Percentiles rank a stretch among this genome's conserved stretches.
Evolutionary conservation across 2,113 vertebrate genomes (phyloP).

Genomic region (Synchiropus splendidus): DNA sequence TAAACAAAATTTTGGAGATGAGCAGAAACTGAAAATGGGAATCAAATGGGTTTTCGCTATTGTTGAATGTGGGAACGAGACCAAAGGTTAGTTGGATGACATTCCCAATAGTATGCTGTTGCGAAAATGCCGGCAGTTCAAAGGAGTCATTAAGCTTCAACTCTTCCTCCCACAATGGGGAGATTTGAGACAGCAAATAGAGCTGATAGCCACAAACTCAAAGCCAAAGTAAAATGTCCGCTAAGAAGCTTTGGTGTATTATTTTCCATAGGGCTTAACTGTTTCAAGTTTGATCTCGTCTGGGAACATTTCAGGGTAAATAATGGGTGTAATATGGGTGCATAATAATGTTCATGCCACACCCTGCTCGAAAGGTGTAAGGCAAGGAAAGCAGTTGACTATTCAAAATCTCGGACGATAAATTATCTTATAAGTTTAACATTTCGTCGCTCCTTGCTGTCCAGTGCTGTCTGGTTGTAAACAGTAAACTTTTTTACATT

Average conservation of each 20-base stretch:
- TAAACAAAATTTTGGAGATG: constrained; percentile 8
- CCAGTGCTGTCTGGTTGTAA: too few relatives aligned
- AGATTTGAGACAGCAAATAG: constrained; percentile 64
- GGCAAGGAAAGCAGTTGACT: too few relatives aligned
- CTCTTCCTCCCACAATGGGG: constrained; percentile 37
- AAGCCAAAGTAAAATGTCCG: constrained; percentile 58
- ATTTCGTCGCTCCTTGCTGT: too few relatives aligned
- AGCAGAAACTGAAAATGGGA: constrained; percentile 20
- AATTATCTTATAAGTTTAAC: too few relatives aligned
- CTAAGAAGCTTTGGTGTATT: constrained; percentile 55
- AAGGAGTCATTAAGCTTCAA: constrained; percentile 56
- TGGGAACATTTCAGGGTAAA: constrained; percentile 39
- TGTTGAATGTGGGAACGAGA: constrained; percentile 55
- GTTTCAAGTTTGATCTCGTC: constrained; percentile 50
- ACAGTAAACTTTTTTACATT: too few relatives aligned
- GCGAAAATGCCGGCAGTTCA: constrained; percentile 36
- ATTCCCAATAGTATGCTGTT: constrained; percentile 60
- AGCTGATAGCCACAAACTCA: constrained; percentile 43
- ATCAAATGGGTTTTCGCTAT: constrained; percentile 20
- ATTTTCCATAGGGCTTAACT: constrained; percentile 41
- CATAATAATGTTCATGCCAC: too few relatives aligned
- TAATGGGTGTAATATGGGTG: too few relatives aligned
- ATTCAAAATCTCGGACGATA: too few relatives aligned
- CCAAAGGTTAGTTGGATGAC: constrained; percentile 74
- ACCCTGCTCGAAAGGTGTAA: too few relatives aligned